Evolutionary conservation across 2,797 vertebrate genomes (phyloP).

Genomic region (Nannoperca obscura): DNA sequence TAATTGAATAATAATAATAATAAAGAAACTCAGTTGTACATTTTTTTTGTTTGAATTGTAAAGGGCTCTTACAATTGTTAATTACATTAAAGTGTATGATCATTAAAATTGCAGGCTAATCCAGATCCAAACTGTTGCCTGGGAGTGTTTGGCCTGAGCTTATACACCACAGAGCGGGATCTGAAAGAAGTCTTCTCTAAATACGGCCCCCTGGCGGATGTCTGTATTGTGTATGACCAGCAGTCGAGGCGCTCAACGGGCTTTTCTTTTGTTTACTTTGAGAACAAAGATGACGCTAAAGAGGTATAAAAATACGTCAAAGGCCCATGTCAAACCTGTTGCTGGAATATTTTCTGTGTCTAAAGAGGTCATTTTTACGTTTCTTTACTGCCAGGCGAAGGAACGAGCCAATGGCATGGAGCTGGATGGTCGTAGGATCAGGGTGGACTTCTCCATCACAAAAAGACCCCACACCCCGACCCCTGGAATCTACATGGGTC

Average conservation of each 20-base stretch:
- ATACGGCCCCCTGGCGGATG: conserved; percentile 93
- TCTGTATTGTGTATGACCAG: conserved; percentile 95
- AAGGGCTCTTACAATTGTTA: conserved; percentile 1
- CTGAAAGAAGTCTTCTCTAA: conserved; percentile 97
- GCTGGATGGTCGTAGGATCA: conserved; percentile 94
- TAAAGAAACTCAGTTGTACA: neutral
- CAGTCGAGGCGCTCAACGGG: conserved; percentile 96
- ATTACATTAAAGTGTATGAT: neutral
- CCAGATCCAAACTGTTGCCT: conserved; percentile 96
- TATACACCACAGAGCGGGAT: conserved; percentile 96
- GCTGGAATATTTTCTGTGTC: neutral
- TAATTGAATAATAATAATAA: neutral
- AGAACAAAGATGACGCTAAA: conserved; percentile 92
- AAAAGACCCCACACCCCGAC: conserved; percentile 97
- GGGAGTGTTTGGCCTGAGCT: conserved; percentile 96
- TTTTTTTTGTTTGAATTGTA: neutral
- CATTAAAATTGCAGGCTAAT: conserved; percentile 86
- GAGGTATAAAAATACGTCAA: conserved; percentile 82
- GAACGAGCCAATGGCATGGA: conserved; percentile 98
- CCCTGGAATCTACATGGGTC: conserved; percentile 98
- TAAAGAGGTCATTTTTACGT: neutral
- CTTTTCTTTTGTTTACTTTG: conserved; percentile 97
- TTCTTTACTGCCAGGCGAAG: conserved; percentile 87
- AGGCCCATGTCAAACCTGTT: neutral
- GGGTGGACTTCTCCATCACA: conserved; percentile 97